Conservation (phyloP, 1,140 invertebrate species). For the Fopius arisanus region DNA sequence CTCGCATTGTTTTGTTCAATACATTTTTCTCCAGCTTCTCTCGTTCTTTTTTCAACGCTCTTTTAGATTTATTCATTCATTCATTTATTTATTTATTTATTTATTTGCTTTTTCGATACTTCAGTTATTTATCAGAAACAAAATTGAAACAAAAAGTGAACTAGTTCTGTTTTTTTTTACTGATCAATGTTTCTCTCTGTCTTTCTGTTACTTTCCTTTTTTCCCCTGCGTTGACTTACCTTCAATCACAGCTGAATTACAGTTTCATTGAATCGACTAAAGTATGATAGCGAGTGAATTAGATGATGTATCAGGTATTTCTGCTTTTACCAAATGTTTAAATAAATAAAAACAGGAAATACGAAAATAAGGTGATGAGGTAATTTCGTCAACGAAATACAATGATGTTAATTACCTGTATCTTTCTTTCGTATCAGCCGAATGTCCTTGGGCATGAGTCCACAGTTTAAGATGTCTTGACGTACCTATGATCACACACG, state of each 20-base stretch:
- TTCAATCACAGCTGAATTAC: neutral
- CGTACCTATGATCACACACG: slow-evolving; percentile 68
- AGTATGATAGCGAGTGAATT: too few species aligned
- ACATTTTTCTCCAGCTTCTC: neutral
- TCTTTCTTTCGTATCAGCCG: slow-evolving; percentile 85
- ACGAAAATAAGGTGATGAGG: neutral
- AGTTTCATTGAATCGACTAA: too few species aligned
- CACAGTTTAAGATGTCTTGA: slow-evolving; percentile 76
- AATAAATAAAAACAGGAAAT: neutral
- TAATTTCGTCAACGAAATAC: neutral
- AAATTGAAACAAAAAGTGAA: neutral
- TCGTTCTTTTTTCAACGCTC: neutral
- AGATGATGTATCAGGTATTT: too few species aligned
- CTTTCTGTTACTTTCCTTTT: too few species aligned
- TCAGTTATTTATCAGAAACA: too few species aligned
- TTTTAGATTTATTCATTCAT: neutral
- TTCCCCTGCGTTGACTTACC: too few species aligned
- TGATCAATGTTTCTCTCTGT: neutral
- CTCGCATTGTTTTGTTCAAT: neutral
- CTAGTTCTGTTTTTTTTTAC: neutral
- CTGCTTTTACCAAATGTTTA: neutral
- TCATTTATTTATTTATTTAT: too few species aligned
- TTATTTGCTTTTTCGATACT: too few species aligned
- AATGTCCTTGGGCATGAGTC: slow-evolving; percentile 83
- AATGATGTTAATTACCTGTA: slow-evolving; percentile 73